A percentile compares a stretch with the other conserved stretches of the same genome.
Conservation (phyloP, 1,140 invertebrate species). For the Brachionus rubens region DNA sequence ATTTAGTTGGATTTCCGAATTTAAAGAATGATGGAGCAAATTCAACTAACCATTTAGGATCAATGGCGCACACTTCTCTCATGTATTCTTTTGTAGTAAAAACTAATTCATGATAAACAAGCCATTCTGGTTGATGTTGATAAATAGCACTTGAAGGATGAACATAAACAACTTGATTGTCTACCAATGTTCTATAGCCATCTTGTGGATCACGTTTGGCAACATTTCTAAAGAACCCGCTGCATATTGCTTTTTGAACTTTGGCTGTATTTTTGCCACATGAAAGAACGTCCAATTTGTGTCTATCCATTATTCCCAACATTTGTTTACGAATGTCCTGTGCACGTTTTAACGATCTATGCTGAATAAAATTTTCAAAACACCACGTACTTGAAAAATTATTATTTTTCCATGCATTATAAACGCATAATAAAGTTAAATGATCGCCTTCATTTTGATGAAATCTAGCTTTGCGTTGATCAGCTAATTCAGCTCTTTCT, state of each 20-base stretch:
- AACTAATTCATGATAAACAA: conserved; percentile 88
- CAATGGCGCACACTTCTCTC: conserved; percentile 96
- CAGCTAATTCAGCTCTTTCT: conserved; percentile 94
- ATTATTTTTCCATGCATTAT: conserved; percentile 99
- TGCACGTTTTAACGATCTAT: conserved; percentile 86
- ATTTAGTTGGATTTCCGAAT: conserved; percentile 96
- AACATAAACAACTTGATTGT: conserved; percentile 97
- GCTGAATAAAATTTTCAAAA: conserved; percentile 99
- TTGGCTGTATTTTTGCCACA: conserved; percentile 90
- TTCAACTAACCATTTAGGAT: conserved; percentile 98
- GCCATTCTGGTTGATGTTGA: conserved; percentile 97
- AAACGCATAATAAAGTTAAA: conserved; percentile 91
- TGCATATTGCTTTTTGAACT: conserved; percentile 96
- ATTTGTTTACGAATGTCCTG: conserved; percentile 98
- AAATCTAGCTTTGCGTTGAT: conserved; percentile 97
- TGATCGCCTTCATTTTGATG: conserved; percentile 98
- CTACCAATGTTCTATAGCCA: conserved; percentile 93
- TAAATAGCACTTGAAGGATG: conserved; percentile 96
- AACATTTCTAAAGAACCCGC: conserved; percentile 96
- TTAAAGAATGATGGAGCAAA: conserved; percentile 98
- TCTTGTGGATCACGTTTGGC: conserved; percentile 99
- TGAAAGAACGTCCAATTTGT: conserved; percentile 93
- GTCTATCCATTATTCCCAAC: conserved; percentile 94
- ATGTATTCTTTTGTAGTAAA: conserved; percentile 99
- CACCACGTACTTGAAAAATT: conserved; percentile 99